These are phyloP conservation scores for Gonocerus acuteangulatus DNA, from an alignment of 2,888 invertebrate genomes.

Conservation along the genomic window DNA sequence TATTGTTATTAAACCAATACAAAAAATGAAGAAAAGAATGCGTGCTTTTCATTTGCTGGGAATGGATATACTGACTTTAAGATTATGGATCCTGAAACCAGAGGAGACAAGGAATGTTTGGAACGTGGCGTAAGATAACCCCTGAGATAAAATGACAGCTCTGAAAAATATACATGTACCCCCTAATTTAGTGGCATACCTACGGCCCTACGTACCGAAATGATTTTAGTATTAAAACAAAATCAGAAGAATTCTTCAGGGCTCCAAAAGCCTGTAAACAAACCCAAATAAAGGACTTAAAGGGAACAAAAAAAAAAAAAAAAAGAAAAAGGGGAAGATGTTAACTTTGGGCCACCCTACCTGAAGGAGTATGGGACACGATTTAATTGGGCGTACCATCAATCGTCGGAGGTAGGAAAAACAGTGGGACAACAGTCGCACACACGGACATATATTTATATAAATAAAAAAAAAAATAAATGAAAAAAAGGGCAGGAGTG, in stretches of 20 bases:
- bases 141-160: too few species aligned
- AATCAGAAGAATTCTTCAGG: neutral
- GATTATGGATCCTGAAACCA: too few species aligned
- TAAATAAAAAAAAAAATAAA: too few species aligned
- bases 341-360: slow-evolving; percentile 13
- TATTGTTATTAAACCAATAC: too few species aligned
- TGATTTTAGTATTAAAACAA: neutral
- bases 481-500: neutral
- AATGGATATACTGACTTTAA: too few species aligned
- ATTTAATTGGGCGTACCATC: slow-evolving; percentile 18
- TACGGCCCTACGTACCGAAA: neutral
- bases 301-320: neutral
- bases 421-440: slow-evolving; percentile 9
- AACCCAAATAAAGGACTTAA: neutral
- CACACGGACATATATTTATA: neutral
- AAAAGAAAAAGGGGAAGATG: neutral
- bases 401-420: slow-evolving; percentile 5
- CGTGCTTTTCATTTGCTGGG: too few species aligned
- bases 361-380: slow-evolving; percentile 14
- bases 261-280: neutral
- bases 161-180: too few species aligned
- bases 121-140: too few species aligned
- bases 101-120: too few species aligned
- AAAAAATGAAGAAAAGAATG: too few species aligned
- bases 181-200: too few species aligned